Percentiles rank a stretch among this genome's conserved stretches.
These are phyloP conservation scores for Drosophila lacteicornis DNA, from an alignment of 1,140 invertebrate genomes.

Conservation along the genomic window DNA sequence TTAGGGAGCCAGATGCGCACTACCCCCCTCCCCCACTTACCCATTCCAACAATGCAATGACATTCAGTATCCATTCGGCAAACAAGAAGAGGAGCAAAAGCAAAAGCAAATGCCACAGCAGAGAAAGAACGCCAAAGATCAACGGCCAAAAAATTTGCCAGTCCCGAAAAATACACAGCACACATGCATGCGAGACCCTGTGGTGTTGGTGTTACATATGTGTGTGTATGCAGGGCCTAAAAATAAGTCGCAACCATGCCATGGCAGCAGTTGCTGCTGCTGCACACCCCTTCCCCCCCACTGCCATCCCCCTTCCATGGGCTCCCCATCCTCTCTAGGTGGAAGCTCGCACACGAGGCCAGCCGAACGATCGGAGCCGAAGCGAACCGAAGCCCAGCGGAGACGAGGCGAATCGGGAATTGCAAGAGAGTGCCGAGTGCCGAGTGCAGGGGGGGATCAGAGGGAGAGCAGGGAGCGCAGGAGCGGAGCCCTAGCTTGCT, in stretches of 20 bases:
- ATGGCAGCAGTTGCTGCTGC: constrained; percentile 13
- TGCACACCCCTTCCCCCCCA: background rate
- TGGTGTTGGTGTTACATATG: background rate
- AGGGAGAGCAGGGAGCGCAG: background rate
- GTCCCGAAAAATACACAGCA: constrained; percentile 40
- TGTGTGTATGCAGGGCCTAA: constrained; percentile 37
- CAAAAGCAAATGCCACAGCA: constrained; percentile 5
- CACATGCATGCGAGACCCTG: constrained; percentile 7
- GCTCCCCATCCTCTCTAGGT: constrained; percentile 6
- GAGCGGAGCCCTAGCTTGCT: constrained; percentile 30
- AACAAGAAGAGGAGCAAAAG: background rate
- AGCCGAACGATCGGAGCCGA: constrained; percentile 15
- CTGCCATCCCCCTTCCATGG: too few relatives aligned
- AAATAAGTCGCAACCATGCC: constrained; percentile 41
- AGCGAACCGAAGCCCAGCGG: constrained; percentile 16
- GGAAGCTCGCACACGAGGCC: constrained; percentile 36
- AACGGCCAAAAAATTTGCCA: constrained; percentile 50
- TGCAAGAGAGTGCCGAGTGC: background rate
- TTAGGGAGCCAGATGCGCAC: constrained; percentile 39
- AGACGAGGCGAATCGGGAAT: constrained; percentile 14
- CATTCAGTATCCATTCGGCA: constrained; percentile 38
- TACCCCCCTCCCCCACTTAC: background rate
- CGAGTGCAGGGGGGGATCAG: background rate
- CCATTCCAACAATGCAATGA: constrained; percentile 57
- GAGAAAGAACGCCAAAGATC: constrained; percentile 41